phyloP scores from a whole-genome alignment of 2,888 invertebrate species.

The Polydrusus cervinus region DNA sequence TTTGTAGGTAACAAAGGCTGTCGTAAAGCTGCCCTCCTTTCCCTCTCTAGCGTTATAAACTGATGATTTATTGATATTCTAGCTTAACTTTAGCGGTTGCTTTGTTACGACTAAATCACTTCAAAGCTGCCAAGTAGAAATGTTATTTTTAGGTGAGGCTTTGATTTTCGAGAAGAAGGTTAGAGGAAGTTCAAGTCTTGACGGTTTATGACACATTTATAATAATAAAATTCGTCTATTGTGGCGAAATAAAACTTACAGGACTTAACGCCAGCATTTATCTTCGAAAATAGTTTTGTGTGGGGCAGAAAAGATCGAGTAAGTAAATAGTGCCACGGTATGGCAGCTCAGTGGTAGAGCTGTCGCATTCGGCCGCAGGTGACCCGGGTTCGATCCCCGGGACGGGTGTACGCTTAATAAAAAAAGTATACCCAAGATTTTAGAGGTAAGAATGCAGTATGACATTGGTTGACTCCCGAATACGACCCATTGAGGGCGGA shows the following conservation, averaged over 20 bases:
- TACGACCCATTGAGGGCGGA: no score
- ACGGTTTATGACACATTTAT: slow-evolving; percentile 16
- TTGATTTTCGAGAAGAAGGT: slow-evolving; percentile 37
- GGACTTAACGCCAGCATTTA: no score
- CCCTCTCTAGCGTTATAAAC: slow-evolving; percentile 64
- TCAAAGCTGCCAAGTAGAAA: slow-evolving; percentile 51
- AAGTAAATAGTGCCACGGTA: no score
- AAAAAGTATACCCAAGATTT: no score
- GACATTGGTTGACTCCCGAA: no score
- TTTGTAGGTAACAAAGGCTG: slow-evolving; percentile 69
- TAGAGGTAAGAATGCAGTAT: no score
- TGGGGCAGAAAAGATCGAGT: no score
- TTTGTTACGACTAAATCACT: slow-evolving; percentile 55
- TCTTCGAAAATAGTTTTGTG: no score
- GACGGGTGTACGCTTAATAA: no score
- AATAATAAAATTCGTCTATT: slow-evolving; percentile 10
- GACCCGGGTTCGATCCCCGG: no score
- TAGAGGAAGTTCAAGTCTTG: slow-evolving; percentile 12
- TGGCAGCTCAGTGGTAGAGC: no score
- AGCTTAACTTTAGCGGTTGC: slow-evolving; percentile 54
- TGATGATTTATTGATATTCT: slow-evolving; percentile 65
- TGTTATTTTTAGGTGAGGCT: slow-evolving; percentile 50
- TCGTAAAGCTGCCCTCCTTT: slow-evolving; percentile 66
- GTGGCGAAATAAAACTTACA: neutral
- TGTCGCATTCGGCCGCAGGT: no score